A percentile compares a stretch with the other conserved stretches of the same genome.
These are phyloP conservation scores for Keiferia lycopersicella DNA, from an alignment of 2,888 invertebrate species.

Conservation along the genomic window DNA sequence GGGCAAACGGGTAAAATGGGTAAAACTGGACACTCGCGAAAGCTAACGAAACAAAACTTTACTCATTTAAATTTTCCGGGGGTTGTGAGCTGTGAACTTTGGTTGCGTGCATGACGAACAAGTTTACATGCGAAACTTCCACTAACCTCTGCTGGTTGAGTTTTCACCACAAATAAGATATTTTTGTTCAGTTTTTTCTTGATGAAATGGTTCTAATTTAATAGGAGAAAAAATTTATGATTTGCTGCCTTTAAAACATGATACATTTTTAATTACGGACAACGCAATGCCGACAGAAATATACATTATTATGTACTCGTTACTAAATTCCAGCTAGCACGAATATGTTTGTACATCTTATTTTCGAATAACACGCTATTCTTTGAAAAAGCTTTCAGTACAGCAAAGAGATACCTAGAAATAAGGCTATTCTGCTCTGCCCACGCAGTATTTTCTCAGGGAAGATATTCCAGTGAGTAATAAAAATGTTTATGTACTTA, in stretches of 20 bases:
- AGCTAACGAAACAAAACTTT: conserved; percentile 76
- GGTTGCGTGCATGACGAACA: conserved; percentile 65
- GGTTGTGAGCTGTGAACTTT: conserved; percentile 37
- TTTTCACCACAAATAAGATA: conserved; percentile 44
- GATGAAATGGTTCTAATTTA: neutral
- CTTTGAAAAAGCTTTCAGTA: neutral
- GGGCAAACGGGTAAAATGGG: conserved; percentile 31
- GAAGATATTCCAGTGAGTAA: neutral
- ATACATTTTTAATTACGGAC: no score
- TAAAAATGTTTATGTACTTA: neutral
- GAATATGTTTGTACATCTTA: neutral
- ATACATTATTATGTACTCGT: no score
- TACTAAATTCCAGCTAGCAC: neutral
- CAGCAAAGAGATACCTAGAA: neutral
- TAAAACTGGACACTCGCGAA: conserved; percentile 66
- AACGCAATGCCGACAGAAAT: no score
- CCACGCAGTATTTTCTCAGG: neutral
- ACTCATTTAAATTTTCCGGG: conserved; percentile 80
- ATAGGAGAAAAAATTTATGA: neutral
- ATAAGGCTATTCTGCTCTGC: neutral
- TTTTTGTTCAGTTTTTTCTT: neutral
- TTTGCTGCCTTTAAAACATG: no score
- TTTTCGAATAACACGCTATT: neutral
- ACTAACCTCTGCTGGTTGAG: conserved; percentile 58
- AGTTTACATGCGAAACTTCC: conserved; percentile 62